Evolutionary conservation across 1,140 invertebrate genomes (phyloP).

Genomic region (Telenomus remus): DNA sequence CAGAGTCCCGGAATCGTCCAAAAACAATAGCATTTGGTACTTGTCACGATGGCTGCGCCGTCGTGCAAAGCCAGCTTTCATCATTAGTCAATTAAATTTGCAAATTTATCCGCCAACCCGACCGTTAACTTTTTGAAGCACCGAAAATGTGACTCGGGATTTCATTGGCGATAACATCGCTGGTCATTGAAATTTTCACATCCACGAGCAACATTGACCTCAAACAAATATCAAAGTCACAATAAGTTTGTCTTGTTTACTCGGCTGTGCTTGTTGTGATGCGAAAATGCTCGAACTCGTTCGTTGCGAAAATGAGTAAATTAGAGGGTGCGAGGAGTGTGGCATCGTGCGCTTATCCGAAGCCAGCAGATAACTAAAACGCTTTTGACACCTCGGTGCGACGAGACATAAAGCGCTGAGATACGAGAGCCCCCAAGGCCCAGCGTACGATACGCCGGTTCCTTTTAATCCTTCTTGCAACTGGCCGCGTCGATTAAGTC

Average conservation of each 20-base stretch:
- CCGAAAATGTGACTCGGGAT: too few species aligned
- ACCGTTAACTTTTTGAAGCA: too few species aligned
- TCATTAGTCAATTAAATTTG: conserved; percentile 40
- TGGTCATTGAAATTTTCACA: too few species aligned
- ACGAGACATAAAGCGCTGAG: conserved; percentile 62
- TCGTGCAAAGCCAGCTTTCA: conserved; percentile 10
- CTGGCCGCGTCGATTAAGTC: conserved; percentile 63
- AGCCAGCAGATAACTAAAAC: conserved; percentile 64
- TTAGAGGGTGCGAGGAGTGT: conserved; percentile 49
- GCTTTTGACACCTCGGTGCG: conserved; percentile 64
- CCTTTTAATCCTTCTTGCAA: conserved; percentile 54
- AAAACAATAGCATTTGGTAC: conserved; percentile 44
- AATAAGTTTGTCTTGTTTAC: not conserved
- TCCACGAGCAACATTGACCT: too few species aligned
- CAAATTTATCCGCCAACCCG: not conserved
- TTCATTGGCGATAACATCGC: too few species aligned
- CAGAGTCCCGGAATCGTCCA: conserved; percentile 29
- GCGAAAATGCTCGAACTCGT: not conserved
- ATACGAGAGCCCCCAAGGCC: conserved; percentile 52
- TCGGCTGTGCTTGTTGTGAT: not conserved
- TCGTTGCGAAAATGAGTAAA: conserved; percentile 45
- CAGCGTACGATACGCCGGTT: conserved; percentile 44
- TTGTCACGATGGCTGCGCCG: conserved; percentile 18
- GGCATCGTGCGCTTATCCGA: conserved; percentile 49
- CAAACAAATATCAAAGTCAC: not conserved